A percentile compares a stretch with the other conserved stretches of the same genome.
These are phyloP conservation scores for Sus cebifrons DNA, from an alignment of 2,797 vertebrate genomes.

Conservation along the genomic window DNA sequence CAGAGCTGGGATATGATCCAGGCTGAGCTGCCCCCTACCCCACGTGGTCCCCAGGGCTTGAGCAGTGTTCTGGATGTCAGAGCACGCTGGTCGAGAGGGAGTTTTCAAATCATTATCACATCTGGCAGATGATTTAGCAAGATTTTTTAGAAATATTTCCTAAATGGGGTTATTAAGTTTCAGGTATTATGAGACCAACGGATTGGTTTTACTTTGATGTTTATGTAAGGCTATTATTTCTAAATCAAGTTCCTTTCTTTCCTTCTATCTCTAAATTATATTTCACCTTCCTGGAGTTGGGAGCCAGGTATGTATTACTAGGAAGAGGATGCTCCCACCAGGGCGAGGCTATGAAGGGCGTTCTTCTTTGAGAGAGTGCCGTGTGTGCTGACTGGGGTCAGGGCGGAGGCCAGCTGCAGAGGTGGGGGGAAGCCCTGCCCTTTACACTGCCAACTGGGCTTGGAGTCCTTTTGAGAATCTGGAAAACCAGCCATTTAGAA, in stretches of 20 bases:
- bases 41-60: rapidly evolving
- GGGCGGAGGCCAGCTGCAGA: neutral
- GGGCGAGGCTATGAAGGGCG: neutral
- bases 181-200: neutral
- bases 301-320: neutral
- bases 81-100: neutral
- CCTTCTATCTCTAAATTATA: constrained; percentile 26
- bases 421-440: too few relatives aligned
- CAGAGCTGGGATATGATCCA: neutral
- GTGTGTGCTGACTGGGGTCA: neutral
- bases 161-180: constrained; percentile 5
- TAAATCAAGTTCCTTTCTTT: neutral
- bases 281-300: neutral
- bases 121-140: neutral
- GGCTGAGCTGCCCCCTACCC: neutral
- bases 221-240: constrained; percentile 7
- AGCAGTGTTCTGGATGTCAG: neutral
- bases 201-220: constrained; percentile 41
- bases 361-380: neutral
- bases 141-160: neutral
- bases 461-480: neutral
- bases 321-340: neutral
- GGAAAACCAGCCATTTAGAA: neutral
- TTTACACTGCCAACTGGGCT: neutral
- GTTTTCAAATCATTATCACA: neutral